Evolutionary conservation across 2,888 invertebrate species (phyloP), one percentile per base, ranked within the genome.

Genomic region (Erebia palarica): DNA sequence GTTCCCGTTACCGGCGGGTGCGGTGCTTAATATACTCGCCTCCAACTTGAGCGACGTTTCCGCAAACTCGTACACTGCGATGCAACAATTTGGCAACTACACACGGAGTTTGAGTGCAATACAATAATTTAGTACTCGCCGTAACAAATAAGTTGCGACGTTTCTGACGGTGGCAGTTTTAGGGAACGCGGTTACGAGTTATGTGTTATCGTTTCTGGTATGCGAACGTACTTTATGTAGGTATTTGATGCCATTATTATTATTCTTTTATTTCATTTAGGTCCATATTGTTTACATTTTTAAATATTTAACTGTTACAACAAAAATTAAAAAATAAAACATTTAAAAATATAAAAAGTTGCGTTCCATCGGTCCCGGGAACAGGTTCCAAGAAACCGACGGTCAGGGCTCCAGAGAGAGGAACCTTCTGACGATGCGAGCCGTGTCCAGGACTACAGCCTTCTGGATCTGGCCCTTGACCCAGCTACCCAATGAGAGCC

Each of bases 31-130:
- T 11, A 36, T 36, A 36, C 36, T 14, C 44, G 11, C 14, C 47
- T 57, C 61, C 13, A 18, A 47, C 47, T 44, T 7, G 47, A 18
- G 13, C 61, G 47, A 18, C 44, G 13, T 47, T 1, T 47, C 61
- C 21, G 16, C 47, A 27, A 49, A 63, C 47, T 63, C 21, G 11
- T 11, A 21, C 60, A 16, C n/a, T 16, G 7, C 18, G 61, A 47
- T 21, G 18, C 21, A 57, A 57, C 47, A 63, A 63, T 21, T 47
- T 44, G 57, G 21, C n/a, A 16, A 42, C n/a, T 42, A 42, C 42
- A 36, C 59, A 57, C 36, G n/a, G n/a, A 63, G 16, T 47, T 44
- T 61, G 61, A 18, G 44, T 61, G 61, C 61, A 61, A 47, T 49
- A 63, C 63, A 21, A 63, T 63, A 49, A 63, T 49, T 49, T 14